phyloP scores from a whole-genome alignment of 2,113 vertebrate genomes.

The Diphyllodes magnificus region DNA sequence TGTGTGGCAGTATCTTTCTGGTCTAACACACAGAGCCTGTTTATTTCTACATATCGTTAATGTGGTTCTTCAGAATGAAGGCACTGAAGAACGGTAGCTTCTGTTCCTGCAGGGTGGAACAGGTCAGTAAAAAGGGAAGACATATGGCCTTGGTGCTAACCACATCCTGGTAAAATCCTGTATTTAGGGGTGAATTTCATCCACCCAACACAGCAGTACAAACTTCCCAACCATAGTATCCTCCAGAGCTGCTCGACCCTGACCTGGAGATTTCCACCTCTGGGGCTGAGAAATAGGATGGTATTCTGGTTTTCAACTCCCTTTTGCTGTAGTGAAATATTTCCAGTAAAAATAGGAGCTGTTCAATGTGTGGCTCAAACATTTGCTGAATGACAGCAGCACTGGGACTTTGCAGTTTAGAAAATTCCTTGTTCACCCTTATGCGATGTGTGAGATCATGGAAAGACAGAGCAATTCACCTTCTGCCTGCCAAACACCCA shows the following conservation, averaged over 20 bases:
- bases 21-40: not conserved
- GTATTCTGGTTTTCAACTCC: constrained; percentile 10
- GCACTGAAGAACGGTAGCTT: not conserved
- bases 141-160: not conserved
- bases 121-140: not conserved
- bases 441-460: constrained; percentile 55
- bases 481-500: constrained; percentile 52
- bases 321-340: constrained; percentile 20
- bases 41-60: not conserved
- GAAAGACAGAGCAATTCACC: constrained; percentile 49
- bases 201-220: not conserved
- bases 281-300: not conserved
- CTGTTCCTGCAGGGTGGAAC: not conserved
- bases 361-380: constrained; percentile 3
- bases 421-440: constrained; percentile 50
- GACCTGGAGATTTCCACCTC: not conserved
- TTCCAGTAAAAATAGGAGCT: constrained; percentile 49
- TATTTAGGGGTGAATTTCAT: not conserved
- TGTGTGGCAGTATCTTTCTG: not conserved
- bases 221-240: not conserved
- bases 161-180: not conserved
- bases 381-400: constrained; percentile 28
- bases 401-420: constrained; percentile 29
- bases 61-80: not conserved
- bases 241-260: not conserved